A percentile compares a stretch with the other conserved stretches of the same genome.
These are phyloP conservation scores for Nudaria mundana DNA, from an alignment of 2,888 invertebrate genomes.

Conservation along the genomic window DNA sequence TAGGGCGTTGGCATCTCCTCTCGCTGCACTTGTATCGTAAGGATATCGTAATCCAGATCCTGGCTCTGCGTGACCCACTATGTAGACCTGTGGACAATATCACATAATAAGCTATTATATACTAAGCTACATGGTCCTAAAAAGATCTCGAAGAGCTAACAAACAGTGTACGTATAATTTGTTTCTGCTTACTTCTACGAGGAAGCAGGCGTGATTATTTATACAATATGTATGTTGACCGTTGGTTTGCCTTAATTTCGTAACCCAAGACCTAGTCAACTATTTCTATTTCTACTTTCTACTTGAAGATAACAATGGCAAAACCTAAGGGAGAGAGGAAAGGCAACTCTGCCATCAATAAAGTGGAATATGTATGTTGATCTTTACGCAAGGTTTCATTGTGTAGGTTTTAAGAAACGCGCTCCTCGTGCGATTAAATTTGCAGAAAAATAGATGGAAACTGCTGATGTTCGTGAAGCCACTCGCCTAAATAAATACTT, in stretches of 20 bases:
- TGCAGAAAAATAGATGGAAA: slow-evolving; percentile 99
- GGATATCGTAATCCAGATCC: slow-evolving; percentile 91
- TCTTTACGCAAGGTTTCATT: slow-evolving; percentile 98
- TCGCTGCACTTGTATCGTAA: slow-evolving; percentile 85
- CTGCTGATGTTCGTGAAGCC: slow-evolving; percentile 98
- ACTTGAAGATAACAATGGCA: slow-evolving; percentile 87
- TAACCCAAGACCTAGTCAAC: no score
- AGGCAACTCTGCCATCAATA: slow-evolving; percentile 98
- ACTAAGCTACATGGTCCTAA: no score
- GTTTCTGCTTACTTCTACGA: no score
- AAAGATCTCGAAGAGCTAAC: no score
- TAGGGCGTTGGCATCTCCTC: slow-evolving; percentile 87
- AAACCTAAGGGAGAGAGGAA: slow-evolving; percentile 95
- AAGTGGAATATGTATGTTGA: slow-evolving; percentile 99
- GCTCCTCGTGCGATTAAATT: slow-evolving; percentile 99
- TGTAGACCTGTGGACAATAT: slow-evolving; percentile 85
- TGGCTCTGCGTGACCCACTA: slow-evolving; percentile 94
- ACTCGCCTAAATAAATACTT: slow-evolving; percentile 98
- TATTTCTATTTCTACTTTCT: no score
- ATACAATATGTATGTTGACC: no score
- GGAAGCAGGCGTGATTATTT: no score
- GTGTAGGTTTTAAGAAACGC: slow-evolving; percentile 98
- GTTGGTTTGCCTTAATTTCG: no score
- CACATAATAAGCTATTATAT: no score
- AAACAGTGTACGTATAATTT: no score